phyloP scores from a whole-genome alignment of 2,888 invertebrate genomes.

The Brachyptera risi region DNA sequence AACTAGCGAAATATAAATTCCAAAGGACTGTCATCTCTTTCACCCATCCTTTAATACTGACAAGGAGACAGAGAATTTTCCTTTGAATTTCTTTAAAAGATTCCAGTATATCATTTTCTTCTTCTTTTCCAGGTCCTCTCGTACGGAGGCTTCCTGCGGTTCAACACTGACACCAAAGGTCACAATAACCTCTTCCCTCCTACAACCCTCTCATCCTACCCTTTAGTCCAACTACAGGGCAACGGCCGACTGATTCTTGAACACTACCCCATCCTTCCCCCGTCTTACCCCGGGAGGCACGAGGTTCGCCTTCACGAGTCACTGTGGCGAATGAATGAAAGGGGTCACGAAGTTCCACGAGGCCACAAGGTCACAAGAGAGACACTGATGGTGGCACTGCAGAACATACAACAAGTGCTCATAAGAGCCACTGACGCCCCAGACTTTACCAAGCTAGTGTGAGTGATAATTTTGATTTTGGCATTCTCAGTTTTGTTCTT shows the following conservation, averaged over 20 bases:
- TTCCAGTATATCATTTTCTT: no score
- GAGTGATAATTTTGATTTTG: no score
- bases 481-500: no score
- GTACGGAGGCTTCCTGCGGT: constrained; percentile 53
- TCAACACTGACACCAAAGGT: constrained; percentile 64
- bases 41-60: no score
- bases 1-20: no score
- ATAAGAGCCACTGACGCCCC: constrained; percentile 66
- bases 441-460: constrained; percentile 46
- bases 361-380: constrained; percentile 62
- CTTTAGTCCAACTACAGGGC: constrained; percentile 79
- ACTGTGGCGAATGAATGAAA: constrained; percentile 65
- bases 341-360: constrained; percentile 47
- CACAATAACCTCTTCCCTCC: constrained; percentile 52
- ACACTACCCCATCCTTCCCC: constrained; percentile 53
- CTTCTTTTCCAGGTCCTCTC: constrained; percentile 17
- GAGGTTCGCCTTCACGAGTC: constrained; percentile 66
- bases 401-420: constrained; percentile 76
- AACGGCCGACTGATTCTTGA: constrained; percentile 66
- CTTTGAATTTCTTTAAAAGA: no score
- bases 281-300: constrained; percentile 47
- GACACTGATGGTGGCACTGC: constrained; percentile 88
- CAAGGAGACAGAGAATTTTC: no score
- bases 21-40: no score
- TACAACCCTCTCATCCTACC: constrained; percentile 59